Percentiles rank a stretch among this genome's conserved stretches.
phyloP scores from a whole-genome alignment of 2,888 invertebrate genomes.

The Parnassius apollo region DNA sequence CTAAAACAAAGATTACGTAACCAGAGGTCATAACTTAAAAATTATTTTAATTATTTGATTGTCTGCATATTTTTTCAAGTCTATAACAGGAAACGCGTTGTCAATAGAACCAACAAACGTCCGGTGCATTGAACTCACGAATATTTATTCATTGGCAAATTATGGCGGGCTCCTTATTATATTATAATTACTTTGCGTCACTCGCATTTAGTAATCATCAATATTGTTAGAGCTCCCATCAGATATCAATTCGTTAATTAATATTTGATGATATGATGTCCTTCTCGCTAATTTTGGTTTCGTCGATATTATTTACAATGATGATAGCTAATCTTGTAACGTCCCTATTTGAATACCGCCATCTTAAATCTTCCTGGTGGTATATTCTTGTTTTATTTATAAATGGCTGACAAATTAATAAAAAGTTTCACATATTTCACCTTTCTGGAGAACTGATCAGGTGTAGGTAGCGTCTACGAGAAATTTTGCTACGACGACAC shows the following conservation, averaged over 20 bases:
- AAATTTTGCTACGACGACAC: too few relatives aligned
- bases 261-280: constrained; percentile 15
- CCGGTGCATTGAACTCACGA: constrained; percentile 25
- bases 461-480: too few relatives aligned
- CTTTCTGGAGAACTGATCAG: too few relatives aligned
- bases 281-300: neutral
- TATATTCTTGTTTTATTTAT: too few relatives aligned
- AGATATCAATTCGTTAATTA: constrained; percentile 19
- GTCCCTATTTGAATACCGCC: neutral
- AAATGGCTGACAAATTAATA: too few relatives aligned
- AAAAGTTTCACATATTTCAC: too few relatives aligned
- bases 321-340: neutral
- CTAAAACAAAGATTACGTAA: constrained; percentile 13
- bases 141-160: constrained; percentile 24
- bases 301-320: neutral
- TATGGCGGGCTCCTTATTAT: constrained; percentile 25
- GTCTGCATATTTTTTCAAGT: constrained; percentile 16
- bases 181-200: constrained; percentile 27
- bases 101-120: constrained; percentile 20
- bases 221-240: constrained; percentile 21
- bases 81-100: constrained; percentile 13
- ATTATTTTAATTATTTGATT: constrained; percentile 22
- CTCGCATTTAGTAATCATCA: constrained; percentile 3
- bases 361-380: neutral
- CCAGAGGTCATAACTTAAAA: constrained; percentile 11